phyloP scores from a whole-genome alignment of 1,140 invertebrate genomes.

The Eumeta japonica region DNA sequence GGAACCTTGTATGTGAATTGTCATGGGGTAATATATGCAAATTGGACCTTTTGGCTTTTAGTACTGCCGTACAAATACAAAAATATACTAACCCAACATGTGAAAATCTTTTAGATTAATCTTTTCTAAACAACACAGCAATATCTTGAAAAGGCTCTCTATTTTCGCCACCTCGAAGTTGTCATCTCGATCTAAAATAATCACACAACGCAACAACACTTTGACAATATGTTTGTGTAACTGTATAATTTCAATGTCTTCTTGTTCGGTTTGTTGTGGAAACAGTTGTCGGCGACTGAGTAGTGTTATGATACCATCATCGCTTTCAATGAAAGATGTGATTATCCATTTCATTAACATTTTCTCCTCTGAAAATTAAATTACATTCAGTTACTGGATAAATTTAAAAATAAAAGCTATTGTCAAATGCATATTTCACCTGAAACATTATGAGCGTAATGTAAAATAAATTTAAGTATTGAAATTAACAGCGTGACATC shows the following conservation, averaged over 20 bases:
- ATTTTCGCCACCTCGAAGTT: conserved; percentile 28
- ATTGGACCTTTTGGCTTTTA: too few relatives aligned
- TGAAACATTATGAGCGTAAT: background rate
- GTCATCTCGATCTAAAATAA: conserved; percentile 19
- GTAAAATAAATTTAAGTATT: conserved; percentile 58
- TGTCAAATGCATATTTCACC: background rate
- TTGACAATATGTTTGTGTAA: conserved; percentile 38
- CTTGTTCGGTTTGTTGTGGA: conserved; percentile 31
- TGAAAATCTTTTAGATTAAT: conserved; percentile 51
- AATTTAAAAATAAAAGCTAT: background rate
- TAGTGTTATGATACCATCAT: conserved; percentile 29
- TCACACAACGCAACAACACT: conserved; percentile 30
- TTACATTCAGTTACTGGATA: background rate
- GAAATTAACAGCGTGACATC: conserved; percentile 60
- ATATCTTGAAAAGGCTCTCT: conserved; percentile 42
- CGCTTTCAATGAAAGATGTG: conserved; percentile 32
- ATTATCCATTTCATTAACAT: conserved; percentile 31
- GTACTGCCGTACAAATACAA: too few relatives aligned
- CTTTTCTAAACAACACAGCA: conserved; percentile 37
- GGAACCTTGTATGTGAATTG: too few relatives aligned
- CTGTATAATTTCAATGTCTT: conserved; percentile 36
- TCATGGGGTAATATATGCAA: too few relatives aligned
- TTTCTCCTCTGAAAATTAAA: background rate
- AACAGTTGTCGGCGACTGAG: conserved; percentile 31
- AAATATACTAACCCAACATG: conserved; percentile 39